Conservation (phyloP, 2,797 vertebrate species). For the Amblyopsis hoosieri region DNA sequence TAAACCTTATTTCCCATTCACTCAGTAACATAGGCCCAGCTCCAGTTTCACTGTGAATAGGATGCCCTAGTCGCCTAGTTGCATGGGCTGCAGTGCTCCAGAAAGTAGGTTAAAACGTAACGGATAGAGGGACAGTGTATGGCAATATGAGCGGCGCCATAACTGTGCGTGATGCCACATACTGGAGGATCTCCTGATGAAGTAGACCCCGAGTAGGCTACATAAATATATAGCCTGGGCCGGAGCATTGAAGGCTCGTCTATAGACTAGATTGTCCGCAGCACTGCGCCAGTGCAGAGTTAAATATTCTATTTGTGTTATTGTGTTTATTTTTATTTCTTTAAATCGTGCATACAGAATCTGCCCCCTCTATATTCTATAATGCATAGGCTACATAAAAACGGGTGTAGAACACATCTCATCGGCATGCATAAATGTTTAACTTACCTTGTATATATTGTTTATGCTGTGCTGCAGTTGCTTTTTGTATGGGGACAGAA, state of each 20-base stretch:
- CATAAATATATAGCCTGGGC: background rate
- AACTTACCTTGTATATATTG: constrained; percentile 68
- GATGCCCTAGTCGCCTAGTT: constrained; percentile 32
- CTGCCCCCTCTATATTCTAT: too few species aligned
- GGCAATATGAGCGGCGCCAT: constrained; percentile 38
- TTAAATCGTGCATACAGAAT: too few species aligned
- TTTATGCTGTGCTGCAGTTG: constrained; percentile 52
- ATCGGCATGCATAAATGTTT: background rate
- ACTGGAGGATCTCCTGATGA: background rate
- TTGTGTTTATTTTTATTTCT: too few species aligned
- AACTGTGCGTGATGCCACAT: constrained; percentile 22
- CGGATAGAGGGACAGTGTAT: background rate
- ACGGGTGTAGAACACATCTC: too few species aligned
- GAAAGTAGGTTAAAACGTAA: background rate
- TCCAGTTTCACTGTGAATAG: constrained; percentile 66
- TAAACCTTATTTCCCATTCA: constrained; percentile 41
- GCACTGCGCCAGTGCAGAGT: constrained; percentile 32
- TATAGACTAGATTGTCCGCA: background rate
- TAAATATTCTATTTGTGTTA: background rate
- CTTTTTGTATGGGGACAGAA: constrained; percentile 47
- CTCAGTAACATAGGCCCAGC: constrained; percentile 55
- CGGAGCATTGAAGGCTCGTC: background rate
- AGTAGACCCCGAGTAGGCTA: constrained; percentile 11
- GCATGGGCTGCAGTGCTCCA: constrained; percentile 3
- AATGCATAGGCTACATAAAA: too few species aligned